These are phyloP conservation scores for Orycteropus afer DNA, from an alignment of 2,113 vertebrate genomes.

Conservation along the genomic window DNA sequence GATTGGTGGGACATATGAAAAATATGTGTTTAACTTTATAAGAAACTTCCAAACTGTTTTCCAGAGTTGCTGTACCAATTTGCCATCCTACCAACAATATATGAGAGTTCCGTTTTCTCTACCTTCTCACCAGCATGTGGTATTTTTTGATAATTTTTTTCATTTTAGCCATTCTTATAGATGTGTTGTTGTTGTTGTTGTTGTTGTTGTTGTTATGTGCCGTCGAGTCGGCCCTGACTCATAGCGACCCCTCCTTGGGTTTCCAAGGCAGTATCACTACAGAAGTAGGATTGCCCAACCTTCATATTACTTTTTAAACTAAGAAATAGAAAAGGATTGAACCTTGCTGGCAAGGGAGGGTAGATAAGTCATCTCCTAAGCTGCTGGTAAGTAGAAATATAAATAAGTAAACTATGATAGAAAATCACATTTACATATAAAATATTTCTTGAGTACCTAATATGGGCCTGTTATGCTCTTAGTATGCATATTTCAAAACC, in stretches of 20 bases:
- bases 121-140: not conserved
- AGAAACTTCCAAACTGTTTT: not conserved
- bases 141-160: not conserved
- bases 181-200: not conserved
- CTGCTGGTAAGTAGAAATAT: not conserved
- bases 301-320: not conserved
- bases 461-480: not conserved
- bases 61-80: not conserved
- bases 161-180: not conserved
- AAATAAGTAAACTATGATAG: not conserved
- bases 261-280: too few relatives aligned
- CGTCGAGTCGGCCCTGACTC: too few relatives aligned
- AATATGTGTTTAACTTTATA: not conserved
- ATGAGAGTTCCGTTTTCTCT: not conserved
- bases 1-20: not conserved
- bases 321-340: not conserved
- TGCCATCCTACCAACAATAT: not conserved
- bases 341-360: not conserved
- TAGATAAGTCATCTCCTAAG: not conserved
- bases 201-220: too few relatives aligned
- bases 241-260: too few relatives aligned
- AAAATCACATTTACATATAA: not conserved
- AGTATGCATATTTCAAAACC: not conserved
- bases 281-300: too few relatives aligned
- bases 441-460: slow-evolving; percentile 18